Percentiles rank a stretch among this genome's conserved stretches.
phyloP scores from a whole-genome alignment of 2,888 invertebrate genomes.

The Epinotia brunnichana region DNA sequence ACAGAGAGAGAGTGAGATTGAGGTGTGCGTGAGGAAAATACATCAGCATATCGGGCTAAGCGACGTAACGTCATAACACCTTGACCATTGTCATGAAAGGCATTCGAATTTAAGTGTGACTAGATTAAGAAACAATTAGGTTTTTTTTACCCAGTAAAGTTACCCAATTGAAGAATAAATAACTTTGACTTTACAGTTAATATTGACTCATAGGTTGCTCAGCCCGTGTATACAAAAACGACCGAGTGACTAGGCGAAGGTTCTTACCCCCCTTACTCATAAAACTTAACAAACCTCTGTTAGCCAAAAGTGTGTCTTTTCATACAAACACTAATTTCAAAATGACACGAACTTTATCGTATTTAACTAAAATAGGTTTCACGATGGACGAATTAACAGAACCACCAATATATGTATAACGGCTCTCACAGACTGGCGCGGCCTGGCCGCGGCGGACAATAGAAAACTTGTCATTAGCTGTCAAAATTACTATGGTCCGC shows the following conservation, averaged over 20 bases:
- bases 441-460: too few relatives aligned
- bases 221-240: conserved; percentile 2
- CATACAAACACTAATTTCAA: background rate
- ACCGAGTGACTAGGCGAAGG: conserved; percentile 62
- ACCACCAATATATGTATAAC: background rate
- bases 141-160: too few relatives aligned
- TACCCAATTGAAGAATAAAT: too few relatives aligned
- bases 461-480: too few relatives aligned
- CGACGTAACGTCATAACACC: background rate
- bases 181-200: background rate
- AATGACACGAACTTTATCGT: background rate
- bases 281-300: background rate
- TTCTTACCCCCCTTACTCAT: conserved; percentile 47
- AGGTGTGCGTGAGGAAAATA: background rate
- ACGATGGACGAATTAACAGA: background rate
- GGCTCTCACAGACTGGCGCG: too few relatives aligned
- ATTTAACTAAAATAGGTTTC: background rate
- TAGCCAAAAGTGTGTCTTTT: background rate
- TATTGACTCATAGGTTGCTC: background rate
- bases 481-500: too few relatives aligned
- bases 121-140: too few relatives aligned
- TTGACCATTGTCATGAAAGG: background rate
- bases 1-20: background rate
- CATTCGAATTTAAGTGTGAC: too few relatives aligned
- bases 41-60: background rate